Percentiles rank a stretch among this genome's conserved stretches.
These are phyloP conservation scores for Zele albiditarsus DNA, from an alignment of 2,888 invertebrate genomes.

Conservation along the genomic window DNA sequence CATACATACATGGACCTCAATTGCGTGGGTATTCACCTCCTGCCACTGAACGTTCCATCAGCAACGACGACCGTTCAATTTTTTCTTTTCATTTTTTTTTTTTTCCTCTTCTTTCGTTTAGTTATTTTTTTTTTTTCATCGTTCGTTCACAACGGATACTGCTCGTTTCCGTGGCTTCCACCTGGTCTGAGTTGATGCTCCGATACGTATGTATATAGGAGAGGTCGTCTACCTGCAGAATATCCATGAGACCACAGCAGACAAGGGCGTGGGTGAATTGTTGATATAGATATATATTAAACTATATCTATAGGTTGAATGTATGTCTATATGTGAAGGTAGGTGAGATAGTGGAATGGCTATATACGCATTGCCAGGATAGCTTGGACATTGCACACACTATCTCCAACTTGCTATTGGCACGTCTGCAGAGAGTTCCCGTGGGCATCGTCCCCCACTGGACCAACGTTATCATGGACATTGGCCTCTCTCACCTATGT, in stretches of 20 bases:
- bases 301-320: neutral
- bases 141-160: slow-evolving; percentile 13
- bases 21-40: slow-evolving; percentile 9
- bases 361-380: slow-evolving; percentile 54
- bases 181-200: slow-evolving; percentile 45
- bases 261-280: neutral
- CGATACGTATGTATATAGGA: slow-evolving; percentile 28
- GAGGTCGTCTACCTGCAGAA: slow-evolving; percentile 45
- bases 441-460: slow-evolving; percentile 56
- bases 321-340: too few species aligned
- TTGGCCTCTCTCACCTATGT: neutral
- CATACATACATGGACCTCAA: neutral
- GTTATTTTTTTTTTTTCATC: neutral
- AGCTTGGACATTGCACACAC: slow-evolving; percentile 50
- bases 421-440: slow-evolving; percentile 59
- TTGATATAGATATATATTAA: slow-evolving; percentile 30
- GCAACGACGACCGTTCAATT: slow-evolving; percentile 12
- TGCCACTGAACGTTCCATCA: slow-evolving; percentile 6
- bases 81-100: slow-evolving; percentile 9
- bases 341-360: slow-evolving; percentile 47
- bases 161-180: slow-evolving; percentile 33
- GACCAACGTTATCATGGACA: slow-evolving; percentile 53
- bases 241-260: slow-evolving; percentile 35
- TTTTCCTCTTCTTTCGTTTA: neutral
- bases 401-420: slow-evolving; percentile 58